Evolutionary conservation across 2,888 invertebrate genomes (phyloP).

Genomic region (Bibio marci): DNA sequence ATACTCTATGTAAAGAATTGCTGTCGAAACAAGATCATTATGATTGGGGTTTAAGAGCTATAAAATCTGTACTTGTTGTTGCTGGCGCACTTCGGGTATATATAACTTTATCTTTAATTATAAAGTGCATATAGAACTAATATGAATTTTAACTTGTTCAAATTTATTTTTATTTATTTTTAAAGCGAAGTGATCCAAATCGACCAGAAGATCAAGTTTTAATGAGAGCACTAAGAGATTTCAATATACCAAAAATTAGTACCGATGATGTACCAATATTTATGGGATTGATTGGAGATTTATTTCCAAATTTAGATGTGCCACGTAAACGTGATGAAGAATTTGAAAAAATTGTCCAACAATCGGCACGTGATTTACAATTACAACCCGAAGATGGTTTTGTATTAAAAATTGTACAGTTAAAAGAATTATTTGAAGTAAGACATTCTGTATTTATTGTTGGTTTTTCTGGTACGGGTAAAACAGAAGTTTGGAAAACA

Average conservation of each 20-base stretch:
- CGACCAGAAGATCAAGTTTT: conserved; percentile 84
- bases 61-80: conserved; percentile 88
- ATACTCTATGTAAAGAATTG: conserved; percentile 75
- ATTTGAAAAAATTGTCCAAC: conserved; percentile 63
- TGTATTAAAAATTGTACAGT: conserved; percentile 70
- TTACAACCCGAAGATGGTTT: conserved; percentile 86
- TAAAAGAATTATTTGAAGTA: conserved; percentile 84
- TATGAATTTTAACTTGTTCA: too few species aligned
- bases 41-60: conserved; percentile 90
- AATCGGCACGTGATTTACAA: conserved; percentile 63
- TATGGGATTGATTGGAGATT: conserved; percentile 84
- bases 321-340: conserved; percentile 72
- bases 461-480: conserved; percentile 80
- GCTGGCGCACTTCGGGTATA: conserved; percentile 75
- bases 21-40: conserved; percentile 92
- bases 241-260: conserved; percentile 87
- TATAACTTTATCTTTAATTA: too few species aligned
- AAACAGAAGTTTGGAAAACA: conserved; percentile 85
- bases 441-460: conserved; percentile 84
- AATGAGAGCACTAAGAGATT: conserved; percentile 86
- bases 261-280: conserved; percentile 84
- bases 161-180: conserved; percentile 7
- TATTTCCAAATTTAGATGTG: conserved; percentile 84
- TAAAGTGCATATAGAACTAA: too few species aligned
- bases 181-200: conserved; percentile 47